phyloP scores from a whole-genome alignment of 64 coral and sea anemone genomes.

The Stichodactyla mertensii region DNA sequence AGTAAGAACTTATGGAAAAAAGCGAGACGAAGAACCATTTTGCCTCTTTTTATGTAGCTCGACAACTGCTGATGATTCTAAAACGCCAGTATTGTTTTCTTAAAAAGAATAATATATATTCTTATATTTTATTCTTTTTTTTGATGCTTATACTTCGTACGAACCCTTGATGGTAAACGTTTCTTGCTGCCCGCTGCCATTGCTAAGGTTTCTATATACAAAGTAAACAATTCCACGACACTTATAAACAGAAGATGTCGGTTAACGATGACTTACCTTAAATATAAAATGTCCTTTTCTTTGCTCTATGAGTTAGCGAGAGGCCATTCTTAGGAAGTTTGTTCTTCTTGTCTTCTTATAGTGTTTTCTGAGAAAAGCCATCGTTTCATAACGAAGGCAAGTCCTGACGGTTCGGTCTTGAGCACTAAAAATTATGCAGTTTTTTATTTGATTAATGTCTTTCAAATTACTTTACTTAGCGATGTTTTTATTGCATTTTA shows the following conservation, averaged over 20 bases:
- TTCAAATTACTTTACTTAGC: neutral
- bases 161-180: neutral
- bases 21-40: too few species aligned
- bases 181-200: neutral
- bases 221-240: slow-evolving; percentile 8
- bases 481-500: slow-evolving; percentile 12
- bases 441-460: slow-evolving; percentile 24
- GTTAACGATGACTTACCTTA: neutral
- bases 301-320: neutral
- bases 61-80: too few species aligned
- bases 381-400: neutral
- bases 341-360: neutral
- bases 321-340: neutral
- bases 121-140: neutral
- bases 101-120: neutral
- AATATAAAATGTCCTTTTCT: neutral
- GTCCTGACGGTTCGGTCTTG: neutral
- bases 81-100: too few species aligned
- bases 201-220: slow-evolving; percentile 1
- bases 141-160: neutral
- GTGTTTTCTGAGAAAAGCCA: neutral
- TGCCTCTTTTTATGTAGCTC: too few species aligned
- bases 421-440: neutral
- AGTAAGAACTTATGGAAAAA: too few species aligned
- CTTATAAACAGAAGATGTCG: neutral